Percentiles rank a stretch among this genome's conserved stretches.
Conservation (phyloP, 2,797 vertebrate genomes). For the Lates japonicus region DNA sequence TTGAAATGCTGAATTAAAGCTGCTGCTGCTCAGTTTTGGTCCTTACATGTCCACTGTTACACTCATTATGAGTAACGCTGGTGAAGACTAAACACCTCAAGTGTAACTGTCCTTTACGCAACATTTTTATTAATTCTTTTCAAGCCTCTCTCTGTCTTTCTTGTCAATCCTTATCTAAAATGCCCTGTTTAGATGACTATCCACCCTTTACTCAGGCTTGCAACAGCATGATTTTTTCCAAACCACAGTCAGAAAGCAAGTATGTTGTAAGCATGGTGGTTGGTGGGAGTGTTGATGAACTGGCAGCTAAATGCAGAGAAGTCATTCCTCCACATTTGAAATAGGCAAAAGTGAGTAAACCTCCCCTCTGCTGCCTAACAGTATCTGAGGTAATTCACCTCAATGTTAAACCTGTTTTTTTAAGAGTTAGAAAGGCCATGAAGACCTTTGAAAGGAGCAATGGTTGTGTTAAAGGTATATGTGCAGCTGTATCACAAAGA, state of each 20-base stretch:
- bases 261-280: background rate
- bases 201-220: background rate
- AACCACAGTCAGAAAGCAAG: constrained; percentile 17
- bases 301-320: constrained; percentile 10
- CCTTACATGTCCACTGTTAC: constrained; percentile 25
- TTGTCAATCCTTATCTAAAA: background rate
- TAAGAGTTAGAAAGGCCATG: too few relatives aligned
- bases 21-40: constrained; percentile 27
- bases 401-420: background rate
- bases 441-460: background rate
- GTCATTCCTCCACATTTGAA: constrained; percentile 47
- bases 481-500: background rate
- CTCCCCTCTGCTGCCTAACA: background rate
- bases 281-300: constrained; percentile 11
- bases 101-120: background rate
- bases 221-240: background rate
- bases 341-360: background rate
- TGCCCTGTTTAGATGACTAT: background rate
- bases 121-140: background rate
- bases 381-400: constrained; percentile 7
- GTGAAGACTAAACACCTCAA: background rate
- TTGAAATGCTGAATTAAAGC: constrained; percentile 9
- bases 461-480: background rate
- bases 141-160: background rate
- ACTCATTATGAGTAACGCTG: constrained; percentile 6